phyloP scores from a whole-genome alignment of 2,797 vertebrate species.

The Selene dorsalis region DNA sequence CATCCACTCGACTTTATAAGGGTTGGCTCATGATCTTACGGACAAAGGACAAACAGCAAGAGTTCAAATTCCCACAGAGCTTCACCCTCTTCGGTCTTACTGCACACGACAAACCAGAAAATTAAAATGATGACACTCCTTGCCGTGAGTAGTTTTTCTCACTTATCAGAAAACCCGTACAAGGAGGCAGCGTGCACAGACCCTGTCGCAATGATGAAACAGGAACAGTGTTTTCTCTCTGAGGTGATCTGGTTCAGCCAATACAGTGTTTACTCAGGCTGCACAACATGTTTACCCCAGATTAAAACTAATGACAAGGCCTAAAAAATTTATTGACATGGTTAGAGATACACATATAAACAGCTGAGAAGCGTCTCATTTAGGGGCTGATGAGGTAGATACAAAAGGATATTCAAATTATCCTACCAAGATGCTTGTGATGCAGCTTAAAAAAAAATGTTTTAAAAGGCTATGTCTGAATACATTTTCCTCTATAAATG shows the following conservation, averaged over 20 bases:
- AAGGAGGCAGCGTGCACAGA: conserved; percentile 51
- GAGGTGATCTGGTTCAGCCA: conserved; percentile 69
- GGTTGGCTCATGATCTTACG: neutral
- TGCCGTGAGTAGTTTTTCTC: conserved; percentile 33
- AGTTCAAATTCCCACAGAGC: neutral
- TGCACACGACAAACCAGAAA: conserved; percentile 17
- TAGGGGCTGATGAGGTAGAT: conserved; percentile 10
- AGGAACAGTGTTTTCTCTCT: conserved; percentile 47
- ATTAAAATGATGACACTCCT: conserved; percentile 3
- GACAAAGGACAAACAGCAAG: neutral
- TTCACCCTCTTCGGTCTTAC: neutral
- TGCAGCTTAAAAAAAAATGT: neutral
- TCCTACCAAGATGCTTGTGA: neutral
- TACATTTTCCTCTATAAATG: neutral
- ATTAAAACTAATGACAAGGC: conserved; percentile 73
- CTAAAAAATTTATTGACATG: conserved; percentile 55
- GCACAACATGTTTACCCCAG: conserved; percentile 70
- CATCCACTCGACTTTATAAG: neutral
- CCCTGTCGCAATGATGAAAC: conserved; percentile 39
- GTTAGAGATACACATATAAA: conserved; percentile 61
- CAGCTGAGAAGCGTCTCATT: conserved; percentile 36
- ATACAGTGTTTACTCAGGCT: conserved; percentile 72
- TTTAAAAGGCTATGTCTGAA: neutral
- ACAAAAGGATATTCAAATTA: conserved; percentile 11
- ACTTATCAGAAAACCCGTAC: conserved; percentile 61